These are phyloP conservation scores for Chelonus insularis DNA, from an alignment of 1,140 invertebrate genomes.

Conservation along the genomic window DNA sequence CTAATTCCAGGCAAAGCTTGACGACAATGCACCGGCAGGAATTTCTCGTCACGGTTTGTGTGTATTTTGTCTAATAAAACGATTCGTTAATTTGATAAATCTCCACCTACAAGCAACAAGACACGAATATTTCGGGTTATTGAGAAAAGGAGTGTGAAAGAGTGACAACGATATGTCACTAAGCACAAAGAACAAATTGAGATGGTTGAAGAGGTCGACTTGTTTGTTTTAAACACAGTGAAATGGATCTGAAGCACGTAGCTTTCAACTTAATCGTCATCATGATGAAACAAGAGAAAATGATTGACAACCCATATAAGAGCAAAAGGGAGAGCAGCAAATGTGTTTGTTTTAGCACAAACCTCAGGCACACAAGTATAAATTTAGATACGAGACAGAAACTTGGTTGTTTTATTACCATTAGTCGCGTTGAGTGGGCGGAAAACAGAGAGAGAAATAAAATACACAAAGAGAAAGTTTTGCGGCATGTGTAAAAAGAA, in stretches of 20 bases:
- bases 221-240: constrained; percentile 19
- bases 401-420: not conserved
- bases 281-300: not conserved
- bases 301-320: not conserved
- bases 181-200: constrained; percentile 13
- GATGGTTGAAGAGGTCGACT: not conserved
- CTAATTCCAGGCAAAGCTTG: constrained; percentile 2
- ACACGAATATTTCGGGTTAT: not conserved
- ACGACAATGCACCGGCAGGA: constrained; percentile 4
- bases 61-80: constrained; percentile 7
- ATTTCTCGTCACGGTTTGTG: constrained; percentile 19
- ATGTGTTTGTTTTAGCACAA: constrained; percentile 5
- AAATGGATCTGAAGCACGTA: constrained; percentile 14
- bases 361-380: not conserved
- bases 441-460: not conserved
- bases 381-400: not conserved
- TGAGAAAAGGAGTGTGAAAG: not conserved
- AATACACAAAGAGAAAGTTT: constrained; percentile 2
- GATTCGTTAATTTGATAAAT: constrained; percentile 25
- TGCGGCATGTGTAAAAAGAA: not conserved
- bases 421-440: not conserved
- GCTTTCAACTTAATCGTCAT: constrained; percentile 17
- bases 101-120: constrained; percentile 20
- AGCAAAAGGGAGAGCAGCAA: not conserved
- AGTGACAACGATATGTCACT: constrained; percentile 2